Conservation (phyloP, 2,797 vertebrate genomes). For the Anniella stebbinsi region DNA sequence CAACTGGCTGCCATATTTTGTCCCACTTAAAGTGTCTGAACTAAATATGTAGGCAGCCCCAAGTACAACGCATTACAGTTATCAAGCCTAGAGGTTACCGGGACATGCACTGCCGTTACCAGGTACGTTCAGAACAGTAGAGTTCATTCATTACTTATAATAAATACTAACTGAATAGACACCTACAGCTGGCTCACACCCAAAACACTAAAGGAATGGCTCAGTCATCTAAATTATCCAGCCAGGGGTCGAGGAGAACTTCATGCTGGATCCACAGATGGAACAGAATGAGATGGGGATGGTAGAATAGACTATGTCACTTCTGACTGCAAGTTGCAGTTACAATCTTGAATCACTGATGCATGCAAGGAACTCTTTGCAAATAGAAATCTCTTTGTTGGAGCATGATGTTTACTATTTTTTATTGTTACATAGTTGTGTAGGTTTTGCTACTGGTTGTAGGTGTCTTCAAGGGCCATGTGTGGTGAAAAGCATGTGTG, state of each 20-base stretch:
- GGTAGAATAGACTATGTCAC: background rate
- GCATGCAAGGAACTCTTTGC: background rate
- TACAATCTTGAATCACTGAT: background rate
- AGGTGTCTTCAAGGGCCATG: background rate
- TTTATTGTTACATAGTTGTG: background rate
- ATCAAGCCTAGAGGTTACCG: no score
- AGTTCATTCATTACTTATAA: background rate
- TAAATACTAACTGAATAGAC: background rate
- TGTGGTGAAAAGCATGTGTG: background rate
- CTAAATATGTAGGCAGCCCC: no score
- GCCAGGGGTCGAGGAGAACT: background rate
- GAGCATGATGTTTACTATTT: background rate
- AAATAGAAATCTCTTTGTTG: background rate
- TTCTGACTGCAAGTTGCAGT: background rate
- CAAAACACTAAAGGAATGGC: background rate
- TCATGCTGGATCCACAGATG: background rate
- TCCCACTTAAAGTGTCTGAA: no score
- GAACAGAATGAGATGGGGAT: background rate
- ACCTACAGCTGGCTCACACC: background rate
- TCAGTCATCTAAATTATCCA: background rate
- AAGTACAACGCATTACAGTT: no score
- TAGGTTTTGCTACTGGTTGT: background rate
- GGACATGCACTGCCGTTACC: no score
- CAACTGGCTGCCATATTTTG: no score
- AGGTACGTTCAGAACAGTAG: background rate